A percentile compares a stretch with the other conserved stretches of the same genome.
These are phyloP conservation scores for Toxostoma redivivum DNA, from an alignment of 2,113 vertebrate genomes.

Conservation along the genomic window DNA sequence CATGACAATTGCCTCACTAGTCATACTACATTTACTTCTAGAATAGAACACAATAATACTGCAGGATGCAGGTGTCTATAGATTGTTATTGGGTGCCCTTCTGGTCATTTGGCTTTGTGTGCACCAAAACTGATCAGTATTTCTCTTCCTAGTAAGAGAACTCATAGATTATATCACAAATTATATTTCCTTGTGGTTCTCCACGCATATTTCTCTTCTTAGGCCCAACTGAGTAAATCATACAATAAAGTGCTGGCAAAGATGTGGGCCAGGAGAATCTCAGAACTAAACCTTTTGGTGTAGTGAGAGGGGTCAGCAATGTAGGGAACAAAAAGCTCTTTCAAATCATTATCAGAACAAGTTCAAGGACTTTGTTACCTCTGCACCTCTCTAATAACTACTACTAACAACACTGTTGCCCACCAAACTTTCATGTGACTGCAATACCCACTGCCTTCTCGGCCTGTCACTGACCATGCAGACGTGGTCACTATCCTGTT, in stretches of 20 bases:
- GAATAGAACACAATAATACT: background rate
- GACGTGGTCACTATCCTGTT: background rate
- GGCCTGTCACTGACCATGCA: background rate
- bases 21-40: background rate
- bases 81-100: background rate
- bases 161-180: background rate
- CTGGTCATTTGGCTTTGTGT: background rate
- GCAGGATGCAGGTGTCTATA: background rate
- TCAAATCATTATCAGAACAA: background rate
- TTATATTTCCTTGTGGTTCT: background rate
- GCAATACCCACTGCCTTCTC: background rate
- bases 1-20: background rate
- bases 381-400: background rate
- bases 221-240: background rate
- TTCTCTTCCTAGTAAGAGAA: background rate
- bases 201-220: background rate
- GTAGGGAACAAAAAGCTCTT: background rate
- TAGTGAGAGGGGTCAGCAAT: background rate
- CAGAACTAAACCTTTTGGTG: background rate
- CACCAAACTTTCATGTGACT: background rate
- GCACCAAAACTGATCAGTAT: background rate
- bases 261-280: background rate
- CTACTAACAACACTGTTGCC: background rate
- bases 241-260: background rate
- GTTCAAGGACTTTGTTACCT: background rate